These are phyloP conservation scores for Epinephelus malabaricus DNA, from an alignment of 2,797 vertebrate genomes.

Conservation along the genomic window DNA sequence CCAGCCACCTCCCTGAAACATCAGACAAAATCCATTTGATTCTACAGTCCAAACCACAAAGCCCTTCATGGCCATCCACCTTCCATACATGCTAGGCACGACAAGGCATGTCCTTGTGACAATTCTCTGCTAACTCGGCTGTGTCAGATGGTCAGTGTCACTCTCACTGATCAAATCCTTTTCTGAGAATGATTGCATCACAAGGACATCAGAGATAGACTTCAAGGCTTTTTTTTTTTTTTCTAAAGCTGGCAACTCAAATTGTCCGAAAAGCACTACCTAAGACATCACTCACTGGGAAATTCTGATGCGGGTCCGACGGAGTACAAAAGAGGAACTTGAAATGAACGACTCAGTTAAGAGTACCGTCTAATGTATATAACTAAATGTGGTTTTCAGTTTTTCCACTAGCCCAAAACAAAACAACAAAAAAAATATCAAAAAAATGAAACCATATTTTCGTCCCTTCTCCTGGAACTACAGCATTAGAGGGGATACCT, in stretches of 20 bases:
- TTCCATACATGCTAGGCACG: conserved; percentile 66
- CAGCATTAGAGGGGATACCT: conserved; percentile 43
- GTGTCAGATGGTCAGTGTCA: conserved; percentile 62
- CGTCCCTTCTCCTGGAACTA: conserved; percentile 39
- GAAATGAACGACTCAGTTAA: conserved; percentile 45
- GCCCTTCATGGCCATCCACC: conserved; percentile 63
- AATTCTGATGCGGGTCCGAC: conserved; percentile 55
- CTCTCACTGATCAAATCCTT: conserved; percentile 62
- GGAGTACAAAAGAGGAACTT: conserved; percentile 61
- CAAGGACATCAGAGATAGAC: conserved; percentile 73
- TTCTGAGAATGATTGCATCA: conserved; percentile 75
- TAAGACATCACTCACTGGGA: conserved; percentile 57
- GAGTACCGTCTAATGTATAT: conserved; percentile 35
- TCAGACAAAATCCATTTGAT: conserved; percentile 61
- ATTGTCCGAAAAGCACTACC: conserved; percentile 63
- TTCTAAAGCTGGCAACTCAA: conserved; percentile 73
- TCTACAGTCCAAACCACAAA: conserved; percentile 60
- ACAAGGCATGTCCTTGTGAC: conserved; percentile 69
- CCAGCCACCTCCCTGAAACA: conserved; percentile 72
- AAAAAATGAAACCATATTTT: conserved; percentile 27
- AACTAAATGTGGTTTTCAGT: conserved; percentile 39
- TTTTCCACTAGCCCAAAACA: conserved; percentile 53
- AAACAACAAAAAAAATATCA: conserved; percentile 25
- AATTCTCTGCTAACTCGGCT: conserved; percentile 62
- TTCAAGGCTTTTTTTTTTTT: conserved; percentile 52